Percentiles rank a stretch among this genome's conserved stretches.
phyloP scores from a whole-genome alignment of 2,888 invertebrate genomes.

The Pocota personata region DNA sequence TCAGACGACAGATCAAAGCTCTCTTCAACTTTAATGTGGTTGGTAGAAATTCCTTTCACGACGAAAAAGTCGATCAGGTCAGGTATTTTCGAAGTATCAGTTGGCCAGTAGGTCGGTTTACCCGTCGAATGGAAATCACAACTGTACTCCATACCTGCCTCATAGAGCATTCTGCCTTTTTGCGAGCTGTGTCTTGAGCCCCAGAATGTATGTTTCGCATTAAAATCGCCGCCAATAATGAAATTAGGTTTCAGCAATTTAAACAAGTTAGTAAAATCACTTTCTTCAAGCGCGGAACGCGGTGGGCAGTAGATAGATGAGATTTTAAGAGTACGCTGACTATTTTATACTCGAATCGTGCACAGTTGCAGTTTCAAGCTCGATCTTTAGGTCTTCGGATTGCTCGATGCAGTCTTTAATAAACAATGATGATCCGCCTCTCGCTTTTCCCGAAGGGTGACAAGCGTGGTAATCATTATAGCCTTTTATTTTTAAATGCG shows the following conservation, averaged over 20 bases:
- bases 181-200: not conserved
- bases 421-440: constrained; percentile 4
- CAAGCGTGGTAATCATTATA: not conserved
- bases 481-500: not conserved
- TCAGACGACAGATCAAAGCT: not conserved
- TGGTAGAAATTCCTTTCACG: not conserved
- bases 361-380: not conserved
- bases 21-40: constrained; percentile 1
- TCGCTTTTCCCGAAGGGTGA: not conserved
- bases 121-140: not conserved
- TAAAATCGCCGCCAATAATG: no score
- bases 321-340: no score
- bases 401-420: not conserved
- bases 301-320: no score
- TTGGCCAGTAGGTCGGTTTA: constrained; percentile 14
- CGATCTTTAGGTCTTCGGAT: not conserved
- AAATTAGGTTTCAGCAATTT: not conserved
- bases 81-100: not conserved
- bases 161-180: not conserved
- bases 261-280: not conserved
- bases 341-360: not conserved
- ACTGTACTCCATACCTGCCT: no score
- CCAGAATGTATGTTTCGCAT: no score
- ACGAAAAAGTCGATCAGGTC: constrained; percentile 1
- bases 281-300: no score